Conservation (phyloP, 2,888 invertebrate genomes). For the Nemotelus nigrinus region DNA sequence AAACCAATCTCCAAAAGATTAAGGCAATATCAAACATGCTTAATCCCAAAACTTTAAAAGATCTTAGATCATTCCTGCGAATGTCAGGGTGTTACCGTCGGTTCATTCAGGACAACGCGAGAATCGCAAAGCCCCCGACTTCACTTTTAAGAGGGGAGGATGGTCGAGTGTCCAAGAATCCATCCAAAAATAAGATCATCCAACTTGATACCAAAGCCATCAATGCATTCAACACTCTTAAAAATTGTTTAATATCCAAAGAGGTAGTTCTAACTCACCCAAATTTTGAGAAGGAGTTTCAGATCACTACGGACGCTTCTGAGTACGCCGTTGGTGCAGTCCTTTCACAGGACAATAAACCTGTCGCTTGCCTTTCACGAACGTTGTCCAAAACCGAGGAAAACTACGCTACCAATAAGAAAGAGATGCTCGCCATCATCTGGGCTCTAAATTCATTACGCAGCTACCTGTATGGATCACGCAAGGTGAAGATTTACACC, state of each 20-base stretch:
- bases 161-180: too few species aligned
- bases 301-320: conserved; percentile 53
- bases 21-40: background rate
- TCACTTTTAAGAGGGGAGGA: too few species aligned
- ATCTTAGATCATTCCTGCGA: conserved; percentile 2
- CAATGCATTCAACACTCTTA: conserved; percentile 42
- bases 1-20: background rate
- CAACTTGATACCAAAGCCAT: background rate
- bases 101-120: background rate
- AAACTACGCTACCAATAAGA: conserved; percentile 2
- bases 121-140: conserved; percentile 2
- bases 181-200: background rate
- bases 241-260: conserved; percentile 58
- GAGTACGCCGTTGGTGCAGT: background rate
- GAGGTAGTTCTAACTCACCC: too few species aligned
- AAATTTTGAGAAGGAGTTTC: too few species aligned
- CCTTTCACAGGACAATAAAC: background rate
- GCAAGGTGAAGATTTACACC: conserved; percentile 48
- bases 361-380: conserved; percentile 1
- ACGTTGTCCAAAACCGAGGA: background rate
- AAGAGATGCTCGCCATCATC: conserved; percentile 5
- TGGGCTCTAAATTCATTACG: conserved; percentile 53
- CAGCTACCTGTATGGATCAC: conserved; percentile 59
- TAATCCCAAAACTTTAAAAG: conserved; percentile 3
- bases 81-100: conserved; percentile 4